Evolutionary conservation across 2,113 vertebrate species (phyloP).

Genomic region (Numida meleagris): DNA sequence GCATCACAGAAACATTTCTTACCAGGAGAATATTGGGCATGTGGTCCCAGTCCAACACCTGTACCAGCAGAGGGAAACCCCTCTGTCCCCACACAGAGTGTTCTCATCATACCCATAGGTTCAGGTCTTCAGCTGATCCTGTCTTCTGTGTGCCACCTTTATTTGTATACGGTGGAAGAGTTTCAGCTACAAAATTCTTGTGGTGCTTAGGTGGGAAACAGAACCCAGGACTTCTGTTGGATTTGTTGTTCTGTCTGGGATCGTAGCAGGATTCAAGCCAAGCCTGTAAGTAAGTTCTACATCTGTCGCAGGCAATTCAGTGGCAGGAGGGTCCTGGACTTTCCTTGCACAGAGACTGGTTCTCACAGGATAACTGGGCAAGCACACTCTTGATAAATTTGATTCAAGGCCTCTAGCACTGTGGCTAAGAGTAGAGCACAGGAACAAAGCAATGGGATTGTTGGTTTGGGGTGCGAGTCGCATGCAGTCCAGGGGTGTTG

Average conservation of each 20-base stretch:
- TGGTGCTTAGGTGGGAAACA: accelerated
- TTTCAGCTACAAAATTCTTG: not conserved
- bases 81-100: too few species aligned
- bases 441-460: accelerated
- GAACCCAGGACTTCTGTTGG: not conserved
- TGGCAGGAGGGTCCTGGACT: not conserved
- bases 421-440: not conserved
- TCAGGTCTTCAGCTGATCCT: not conserved
- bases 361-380: not conserved
- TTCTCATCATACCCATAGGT: not conserved
- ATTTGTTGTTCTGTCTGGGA: not conserved
- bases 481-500: not conserved
- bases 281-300: not conserved
- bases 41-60: not conserved
- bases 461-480: not conserved
- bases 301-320: not conserved
- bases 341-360: not conserved
- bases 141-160: not conserved
- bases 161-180: not conserved
- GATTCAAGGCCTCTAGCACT: not conserved
- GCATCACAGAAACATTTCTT: not conserved
- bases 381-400: not conserved
- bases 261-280: not conserved
- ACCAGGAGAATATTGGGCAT: not conserved
- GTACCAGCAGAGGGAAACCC: not conserved